Conservation (phyloP, 2,797 vertebrate species). For the Parotocinclus haroldoi region DNA sequence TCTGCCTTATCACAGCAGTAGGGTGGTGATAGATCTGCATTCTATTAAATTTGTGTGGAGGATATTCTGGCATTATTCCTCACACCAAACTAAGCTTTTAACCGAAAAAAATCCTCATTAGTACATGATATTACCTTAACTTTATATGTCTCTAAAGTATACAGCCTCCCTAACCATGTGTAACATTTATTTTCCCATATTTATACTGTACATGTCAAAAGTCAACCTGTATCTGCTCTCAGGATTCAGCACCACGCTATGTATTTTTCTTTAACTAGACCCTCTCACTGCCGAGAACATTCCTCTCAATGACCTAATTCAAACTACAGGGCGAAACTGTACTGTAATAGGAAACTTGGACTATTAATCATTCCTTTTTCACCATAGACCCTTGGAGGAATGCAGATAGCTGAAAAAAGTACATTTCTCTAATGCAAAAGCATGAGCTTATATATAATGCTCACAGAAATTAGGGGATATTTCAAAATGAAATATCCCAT, state of each 20-base stretch:
- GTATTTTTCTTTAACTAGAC: background rate
- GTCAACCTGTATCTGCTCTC: slow-evolving; percentile 5
- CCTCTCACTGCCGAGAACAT: slow-evolving; percentile 18
- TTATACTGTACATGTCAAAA: no score
- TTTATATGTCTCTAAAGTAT: background rate
- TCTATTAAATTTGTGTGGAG: background rate
- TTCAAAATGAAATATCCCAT: no score
- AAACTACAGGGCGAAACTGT: slow-evolving; percentile 49
- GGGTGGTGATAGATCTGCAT: background rate
- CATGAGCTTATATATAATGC: slow-evolving; percentile 52
- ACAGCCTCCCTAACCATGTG: slow-evolving; percentile 12
- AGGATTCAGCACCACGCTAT: background rate
- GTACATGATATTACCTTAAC: no score
- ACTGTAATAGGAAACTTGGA: slow-evolving; percentile 57
- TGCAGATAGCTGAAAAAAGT: slow-evolving; percentile 61
- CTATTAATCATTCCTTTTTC: slow-evolving; percentile 60
- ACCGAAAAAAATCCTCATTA: no score
- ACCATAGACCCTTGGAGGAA: slow-evolving; percentile 57
- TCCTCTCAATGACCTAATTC: slow-evolving; percentile 50
- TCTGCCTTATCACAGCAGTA: slow-evolving; percentile 13
- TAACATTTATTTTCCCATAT: no score
- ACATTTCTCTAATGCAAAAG: slow-evolving; percentile 46
- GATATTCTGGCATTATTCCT: background rate
- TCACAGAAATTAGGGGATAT: no score
- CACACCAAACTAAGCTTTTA: background rate